These are phyloP conservation scores for Entomobrya proxima DNA, from an alignment of 2,888 invertebrate genomes.

Conservation along the genomic window DNA sequence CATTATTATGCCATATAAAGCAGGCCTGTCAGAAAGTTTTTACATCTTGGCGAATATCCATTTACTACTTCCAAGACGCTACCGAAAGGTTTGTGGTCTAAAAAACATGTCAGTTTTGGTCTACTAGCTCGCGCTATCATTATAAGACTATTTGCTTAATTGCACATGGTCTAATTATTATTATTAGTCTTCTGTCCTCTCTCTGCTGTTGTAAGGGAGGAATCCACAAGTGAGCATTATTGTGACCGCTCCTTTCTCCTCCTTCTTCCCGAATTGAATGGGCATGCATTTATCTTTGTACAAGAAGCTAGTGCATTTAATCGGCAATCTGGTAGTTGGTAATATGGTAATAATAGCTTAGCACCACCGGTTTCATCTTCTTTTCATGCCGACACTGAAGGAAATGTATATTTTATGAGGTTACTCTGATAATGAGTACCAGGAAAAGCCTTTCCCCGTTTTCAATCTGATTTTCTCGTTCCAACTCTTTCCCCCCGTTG, in stretches of 20 bases:
- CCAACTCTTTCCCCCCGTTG: conserved; percentile 7
- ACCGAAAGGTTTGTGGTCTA: no score
- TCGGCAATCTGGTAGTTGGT: conserved; percentile 37
- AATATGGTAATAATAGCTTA: conserved; percentile 33
- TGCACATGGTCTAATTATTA: conserved; percentile 16
- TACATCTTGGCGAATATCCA: no score
- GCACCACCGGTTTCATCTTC: background rate
- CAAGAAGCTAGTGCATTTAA: conserved; percentile 29
- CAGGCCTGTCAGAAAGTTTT: conserved; percentile 16
- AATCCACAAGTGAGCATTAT: conserved; percentile 33
- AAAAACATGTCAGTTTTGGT: no score
- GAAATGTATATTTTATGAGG: conserved; percentile 58
- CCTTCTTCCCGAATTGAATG: background rate
- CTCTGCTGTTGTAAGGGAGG: background rate
- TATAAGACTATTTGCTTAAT: background rate
- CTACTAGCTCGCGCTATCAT: no score
- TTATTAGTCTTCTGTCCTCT: no score
- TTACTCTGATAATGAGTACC: conserved; percentile 58
- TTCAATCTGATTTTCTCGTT: conserved; percentile 61
- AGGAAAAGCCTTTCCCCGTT: conserved; percentile 49
- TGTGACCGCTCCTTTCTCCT: background rate
- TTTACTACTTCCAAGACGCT: no score
- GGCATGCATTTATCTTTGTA: background rate
- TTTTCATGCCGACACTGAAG: conserved; percentile 3
- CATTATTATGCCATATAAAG: conserved; percentile 15